These are phyloP conservation scores for Phallusia fumigata DNA, from an alignment of 23 tunicate genomes.

Conservation along the genomic window DNA sequence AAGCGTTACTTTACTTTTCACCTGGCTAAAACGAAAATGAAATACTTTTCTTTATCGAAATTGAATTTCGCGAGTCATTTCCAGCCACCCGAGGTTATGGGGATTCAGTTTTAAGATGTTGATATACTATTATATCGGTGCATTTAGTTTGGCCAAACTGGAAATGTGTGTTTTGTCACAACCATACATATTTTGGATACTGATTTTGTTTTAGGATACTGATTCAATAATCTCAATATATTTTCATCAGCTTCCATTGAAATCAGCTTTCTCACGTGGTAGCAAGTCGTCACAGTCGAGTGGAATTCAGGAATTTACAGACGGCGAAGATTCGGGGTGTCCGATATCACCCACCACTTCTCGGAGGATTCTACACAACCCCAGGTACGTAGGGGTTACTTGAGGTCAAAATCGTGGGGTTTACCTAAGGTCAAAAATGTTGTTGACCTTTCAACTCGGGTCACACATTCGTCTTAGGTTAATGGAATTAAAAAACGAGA, in stretches of 20 bases:
- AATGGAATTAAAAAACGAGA: too few species aligned
- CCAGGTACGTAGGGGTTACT: background rate
- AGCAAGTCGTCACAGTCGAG: conserved; percentile 51
- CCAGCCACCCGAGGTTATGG: too few species aligned
- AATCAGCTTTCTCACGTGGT: conserved; percentile 54
- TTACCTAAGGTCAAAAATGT: background rate
- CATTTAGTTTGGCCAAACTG: too few species aligned
- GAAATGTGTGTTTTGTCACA: too few species aligned
- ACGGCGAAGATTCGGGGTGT: conserved; percentile 63
- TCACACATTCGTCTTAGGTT: too few species aligned
- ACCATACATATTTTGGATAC: too few species aligned
- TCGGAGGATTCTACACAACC: conserved; percentile 15
- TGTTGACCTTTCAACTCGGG: background rate
- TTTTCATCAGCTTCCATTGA: conserved; percentile 54
- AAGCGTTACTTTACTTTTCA: too few species aligned
- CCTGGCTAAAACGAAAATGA: too few species aligned
- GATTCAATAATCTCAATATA: background rate
- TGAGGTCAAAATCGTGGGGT: background rate
- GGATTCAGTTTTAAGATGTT: too few species aligned
- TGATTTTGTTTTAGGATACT: background rate
- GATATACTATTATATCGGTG: too few species aligned
- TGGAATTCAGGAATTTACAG: conserved; percentile 35
- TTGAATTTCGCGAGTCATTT: too few species aligned
- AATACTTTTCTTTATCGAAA: too few species aligned
- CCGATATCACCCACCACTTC: conserved; percentile 41